Evolutionary conservation across 2,797 vertebrate genomes (phyloP), one percentile per base, ranked within the genome.

Genomic region (Myioborus miniatus): DNA sequence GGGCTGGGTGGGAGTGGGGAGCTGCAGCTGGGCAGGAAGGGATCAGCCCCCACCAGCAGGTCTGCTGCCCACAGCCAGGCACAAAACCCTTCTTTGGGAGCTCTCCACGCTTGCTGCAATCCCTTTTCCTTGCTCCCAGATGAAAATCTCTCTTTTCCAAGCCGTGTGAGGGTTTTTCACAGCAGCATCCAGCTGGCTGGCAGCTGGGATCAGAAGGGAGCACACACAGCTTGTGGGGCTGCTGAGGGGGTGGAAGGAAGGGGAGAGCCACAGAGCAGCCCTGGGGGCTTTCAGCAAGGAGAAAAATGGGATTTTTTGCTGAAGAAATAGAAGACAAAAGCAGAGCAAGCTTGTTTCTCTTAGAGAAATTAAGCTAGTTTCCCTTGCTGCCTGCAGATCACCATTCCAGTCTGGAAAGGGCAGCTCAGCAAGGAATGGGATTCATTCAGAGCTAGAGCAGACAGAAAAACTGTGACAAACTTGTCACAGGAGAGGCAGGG

Each of bases 91-190:
- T 52, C 68, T 30, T 9, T 29, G 81, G 84, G 44, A 34, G 29
- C 22, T 80, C 47, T 89, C 65, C 56, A 62, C 4, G 9, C 59
- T 77, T 11, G 29, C 37, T 62, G 58, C 64, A 68, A 65, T 93
- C 81, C 76, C 43, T 83, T 96, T 91, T n/a, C 67, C 78, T 60
- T 27, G 17, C 62, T 92, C 79, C 47, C 85, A 71, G 70, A 50
- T 5, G 20, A 37, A 68, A 95, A 87, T 58, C 23, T 71, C 71
- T 63, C 68, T 78, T 96, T 90, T 67, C 60, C 69, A 64, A 83
- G 72, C 44, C 0, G 0, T 4, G 12, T 47, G 70, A 62, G 58
- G 77, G 5, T 15, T 44, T 52, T 22, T 26, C 5, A 0, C 1
- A 1, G 68, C 55, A 34, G 64, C 64, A 5, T n/a, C 39, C 82